Evolutionary conservation across 2,888 invertebrate species (phyloP), one percentile per base, ranked within the genome.

Genomic region (Drosophila hamatofila): DNA sequence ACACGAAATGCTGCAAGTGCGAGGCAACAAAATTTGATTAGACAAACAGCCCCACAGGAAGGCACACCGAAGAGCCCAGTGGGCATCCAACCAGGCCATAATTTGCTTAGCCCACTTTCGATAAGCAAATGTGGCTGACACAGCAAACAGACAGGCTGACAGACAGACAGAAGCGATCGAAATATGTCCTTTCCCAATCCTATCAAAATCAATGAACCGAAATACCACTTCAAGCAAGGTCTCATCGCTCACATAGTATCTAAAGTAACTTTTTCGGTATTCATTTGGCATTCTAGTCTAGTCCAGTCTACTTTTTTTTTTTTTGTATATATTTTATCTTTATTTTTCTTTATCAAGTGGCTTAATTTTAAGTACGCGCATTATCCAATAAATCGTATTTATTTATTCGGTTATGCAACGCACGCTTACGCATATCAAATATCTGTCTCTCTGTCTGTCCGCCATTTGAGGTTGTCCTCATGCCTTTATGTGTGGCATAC

Each of bases 51-150:
- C 39, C 8, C 55, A 52, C 72, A 63, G 68, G 69, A 69, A 55
- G 23, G 33, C 33, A 35, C 21, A 54, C 57, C 37, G 18, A 6
- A 14, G 23, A 39, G 51, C 30, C 30, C 44, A n/a, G 18, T 44
- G 52, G 35, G 14, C 23, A 35, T n/a, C 44, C 39, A 52, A 44
- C 41, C 42, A 30, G 64, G 48, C 48, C 57, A 61, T 70, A 70
- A 75, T 70, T 75, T 64, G 48, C 21, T 61, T 75, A 60, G 64
- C 57, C 74, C 74, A 67, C 62, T 77, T 52, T 73, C 37, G 80
- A 66, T 73, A 62, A 59, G 46, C 46, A 23, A 54, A 41, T 41
- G 41, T 55, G 41, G 41, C 35, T 52, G 63, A 51, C 52, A 30
- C 42, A 62, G 14, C 37, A 60, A 68, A 59, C 35, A 46, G 44